Evolutionary conservation across 2,113 vertebrate genomes (phyloP).

Genomic region (Chaenogobius annularis): DNA sequence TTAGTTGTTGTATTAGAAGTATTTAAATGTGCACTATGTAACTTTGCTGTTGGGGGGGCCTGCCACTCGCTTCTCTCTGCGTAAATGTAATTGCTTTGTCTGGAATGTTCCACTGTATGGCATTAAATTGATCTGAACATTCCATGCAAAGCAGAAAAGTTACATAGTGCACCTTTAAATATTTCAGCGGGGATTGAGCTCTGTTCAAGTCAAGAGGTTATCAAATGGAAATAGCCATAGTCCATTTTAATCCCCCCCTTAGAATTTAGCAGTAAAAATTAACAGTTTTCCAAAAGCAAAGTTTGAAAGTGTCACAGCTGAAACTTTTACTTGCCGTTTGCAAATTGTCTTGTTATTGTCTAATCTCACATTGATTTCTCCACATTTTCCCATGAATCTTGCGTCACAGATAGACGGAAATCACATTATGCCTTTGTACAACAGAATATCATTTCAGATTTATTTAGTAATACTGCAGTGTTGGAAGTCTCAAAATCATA

Average conservation of each 20-base stretch:
- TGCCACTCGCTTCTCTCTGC: too few relatives aligned
- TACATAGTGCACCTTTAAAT: too few relatives aligned
- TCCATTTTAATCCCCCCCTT: too few relatives aligned
- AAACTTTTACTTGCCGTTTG: background rate
- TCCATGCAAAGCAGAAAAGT: too few relatives aligned
- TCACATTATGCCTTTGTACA: background rate
- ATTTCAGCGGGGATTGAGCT: background rate
- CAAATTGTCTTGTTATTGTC: background rate
- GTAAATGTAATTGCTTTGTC: too few relatives aligned
- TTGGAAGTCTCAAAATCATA: constrained; percentile 4
- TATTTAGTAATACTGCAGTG: constrained; percentile 33
- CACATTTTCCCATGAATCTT: background rate
- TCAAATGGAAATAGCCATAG: background rate
- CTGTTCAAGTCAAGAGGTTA: background rate
- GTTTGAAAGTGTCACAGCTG: background rate
- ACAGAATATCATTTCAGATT: constrained; percentile 3
- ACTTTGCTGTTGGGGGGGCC: too few relatives aligned
- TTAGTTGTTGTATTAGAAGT: background rate
- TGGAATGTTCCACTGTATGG: too few relatives aligned
- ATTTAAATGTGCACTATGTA: background rate
- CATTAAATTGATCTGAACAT: too few relatives aligned
- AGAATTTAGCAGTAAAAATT: background rate
- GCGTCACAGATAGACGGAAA: background rate
- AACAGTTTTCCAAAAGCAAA: background rate
- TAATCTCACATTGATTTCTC: background rate